Percentiles rank a stretch among this genome's conserved stretches.
phyloP scores from a whole-genome alignment of 1,140 invertebrate genomes.

The Copidosoma floridanum region DNA sequence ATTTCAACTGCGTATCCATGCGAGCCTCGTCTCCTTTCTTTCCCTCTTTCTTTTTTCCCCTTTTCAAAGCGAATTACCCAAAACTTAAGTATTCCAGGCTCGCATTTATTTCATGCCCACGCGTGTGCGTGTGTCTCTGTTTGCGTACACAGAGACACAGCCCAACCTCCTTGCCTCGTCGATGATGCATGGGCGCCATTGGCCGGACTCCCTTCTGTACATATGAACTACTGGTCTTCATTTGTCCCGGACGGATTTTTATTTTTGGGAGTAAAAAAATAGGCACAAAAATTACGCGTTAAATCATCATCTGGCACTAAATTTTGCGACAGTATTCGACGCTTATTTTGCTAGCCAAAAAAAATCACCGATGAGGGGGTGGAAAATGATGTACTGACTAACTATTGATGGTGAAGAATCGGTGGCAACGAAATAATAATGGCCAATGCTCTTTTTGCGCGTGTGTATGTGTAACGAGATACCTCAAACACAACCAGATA shows the following conservation, averaged over 20 bases:
- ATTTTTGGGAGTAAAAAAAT: neutral
- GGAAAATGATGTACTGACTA: too few species aligned
- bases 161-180: too few species aligned
- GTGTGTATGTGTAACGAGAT: slow-evolving; percentile 12
- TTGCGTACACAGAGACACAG: slow-evolving; percentile 9
- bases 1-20: slow-evolving; percentile 10
- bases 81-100: slow-evolving; percentile 16
- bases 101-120: slow-evolving; percentile 6
- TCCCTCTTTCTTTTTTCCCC: too few species aligned
- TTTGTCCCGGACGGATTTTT: neutral
- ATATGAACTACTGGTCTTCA: slow-evolving; percentile 10
- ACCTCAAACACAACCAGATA: slow-evolving; percentile 23
- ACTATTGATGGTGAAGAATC: too few species aligned
- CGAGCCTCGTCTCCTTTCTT: neutral
- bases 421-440: too few species aligned
- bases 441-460: neutral
- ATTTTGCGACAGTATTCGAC: too few species aligned
- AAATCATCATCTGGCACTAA: too few species aligned
- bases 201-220: neutral
- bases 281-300: too few species aligned
- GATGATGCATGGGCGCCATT: slow-evolving; percentile 15
- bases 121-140: too few species aligned
- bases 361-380: too few species aligned
- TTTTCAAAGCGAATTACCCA: slow-evolving; percentile 10
- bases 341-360: too few species aligned